Conservation (phyloP, 2,888 invertebrate genomes). For the Ormia ochracea region DNA sequence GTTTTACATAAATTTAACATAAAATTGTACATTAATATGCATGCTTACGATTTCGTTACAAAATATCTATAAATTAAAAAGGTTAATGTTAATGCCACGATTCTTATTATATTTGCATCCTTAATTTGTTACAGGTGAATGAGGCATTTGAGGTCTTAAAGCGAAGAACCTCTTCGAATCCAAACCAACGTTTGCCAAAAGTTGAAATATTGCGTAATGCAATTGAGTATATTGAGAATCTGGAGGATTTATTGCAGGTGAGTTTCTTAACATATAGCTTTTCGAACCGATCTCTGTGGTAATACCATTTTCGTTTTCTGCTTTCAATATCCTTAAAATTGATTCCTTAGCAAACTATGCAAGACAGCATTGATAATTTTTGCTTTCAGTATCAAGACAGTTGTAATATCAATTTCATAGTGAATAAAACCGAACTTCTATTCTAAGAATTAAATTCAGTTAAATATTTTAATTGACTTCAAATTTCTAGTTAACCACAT, state of each 20-base stretch:
- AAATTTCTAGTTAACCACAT: no score
- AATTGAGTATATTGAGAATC: constrained; percentile 96
- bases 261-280: constrained; percentile 22
- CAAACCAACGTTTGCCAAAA: constrained; percentile 97
- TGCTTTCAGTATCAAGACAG: no score
- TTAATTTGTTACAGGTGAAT: constrained; percentile 84
- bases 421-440: no score
- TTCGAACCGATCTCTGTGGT: no score
- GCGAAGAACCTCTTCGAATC: constrained; percentile 94
- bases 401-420: no score
- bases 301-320: no score
- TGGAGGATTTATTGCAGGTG: constrained; percentile 88
- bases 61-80: constrained; percentile 17
- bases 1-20: constrained; percentile 37
- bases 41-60: constrained; percentile 36
- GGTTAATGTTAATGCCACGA: no score
- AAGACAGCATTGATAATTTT: no score
- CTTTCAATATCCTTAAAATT: no score
- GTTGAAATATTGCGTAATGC: constrained; percentile 98
- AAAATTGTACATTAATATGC: constrained; percentile 55
- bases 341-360: no score
- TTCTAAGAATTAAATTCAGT: no score
- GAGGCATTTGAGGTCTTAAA: constrained; percentile 98
- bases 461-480: no score
- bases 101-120: not conserved